Evolutionary conservation across 2,113 vertebrate genomes (phyloP).

Genomic region (Anguilla japonica): DNA sequence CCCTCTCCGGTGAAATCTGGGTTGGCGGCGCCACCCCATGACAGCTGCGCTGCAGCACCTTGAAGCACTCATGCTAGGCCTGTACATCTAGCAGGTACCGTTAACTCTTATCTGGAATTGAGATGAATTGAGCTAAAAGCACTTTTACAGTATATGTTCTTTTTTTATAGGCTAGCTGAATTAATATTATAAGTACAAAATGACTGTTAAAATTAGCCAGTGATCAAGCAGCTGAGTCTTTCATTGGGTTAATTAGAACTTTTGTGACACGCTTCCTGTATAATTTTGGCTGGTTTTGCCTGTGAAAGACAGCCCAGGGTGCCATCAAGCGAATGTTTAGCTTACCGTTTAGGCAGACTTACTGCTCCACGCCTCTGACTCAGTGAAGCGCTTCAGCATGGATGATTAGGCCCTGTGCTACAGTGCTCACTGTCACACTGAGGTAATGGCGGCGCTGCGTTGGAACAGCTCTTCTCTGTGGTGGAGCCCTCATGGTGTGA

Average conservation of each 20-base stretch:
- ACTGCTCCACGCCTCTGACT: background rate
- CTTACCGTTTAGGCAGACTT: background rate
- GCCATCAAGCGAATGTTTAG: background rate
- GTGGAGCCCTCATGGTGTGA: background rate
- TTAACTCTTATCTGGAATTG: background rate
- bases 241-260: too few species aligned
- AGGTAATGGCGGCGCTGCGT: background rate
- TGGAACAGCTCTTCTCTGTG: background rate
- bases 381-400: background rate
- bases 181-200: too few species aligned
- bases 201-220: too few species aligned
- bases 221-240: too few species aligned
- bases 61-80: background rate
- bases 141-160: background rate
- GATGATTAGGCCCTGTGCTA: background rate
- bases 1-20: background rate
- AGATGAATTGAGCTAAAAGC: background rate
- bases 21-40: background rate
- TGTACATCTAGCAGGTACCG: background rate
- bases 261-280: too few species aligned
- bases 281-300: background rate
- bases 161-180: too few species aligned
- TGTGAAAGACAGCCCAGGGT: background rate
- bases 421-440: background rate
- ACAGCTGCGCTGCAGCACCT: background rate